Conservation (phyloP, 2,797 vertebrate genomes). For the Pipistrellus pygmaeus region DNA sequence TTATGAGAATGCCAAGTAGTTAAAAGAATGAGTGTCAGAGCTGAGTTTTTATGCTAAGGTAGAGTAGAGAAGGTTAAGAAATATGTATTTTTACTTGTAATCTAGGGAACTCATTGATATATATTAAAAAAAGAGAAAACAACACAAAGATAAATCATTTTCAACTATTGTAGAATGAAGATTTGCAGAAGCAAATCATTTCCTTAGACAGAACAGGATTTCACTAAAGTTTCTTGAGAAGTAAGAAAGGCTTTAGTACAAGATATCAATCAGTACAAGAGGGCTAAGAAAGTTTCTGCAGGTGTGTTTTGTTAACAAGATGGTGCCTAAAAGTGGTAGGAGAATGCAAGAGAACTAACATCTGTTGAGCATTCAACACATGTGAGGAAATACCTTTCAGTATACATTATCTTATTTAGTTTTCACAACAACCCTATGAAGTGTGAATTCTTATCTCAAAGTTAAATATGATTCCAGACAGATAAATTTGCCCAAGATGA, state of each 20-base stretch:
- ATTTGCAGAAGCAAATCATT: background rate
- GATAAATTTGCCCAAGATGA: background rate
- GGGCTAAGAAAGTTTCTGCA: background rate
- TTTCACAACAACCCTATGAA: background rate
- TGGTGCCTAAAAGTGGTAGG: background rate
- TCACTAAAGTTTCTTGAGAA: background rate
- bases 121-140: background rate
- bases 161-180: background rate
- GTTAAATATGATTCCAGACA: background rate
- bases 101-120: background rate
- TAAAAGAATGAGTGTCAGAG: background rate
- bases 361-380: background rate
- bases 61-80: background rate
- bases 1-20: background rate
- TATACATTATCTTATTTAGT: background rate
- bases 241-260: background rate
- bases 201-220: background rate
- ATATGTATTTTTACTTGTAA: constrained; percentile 10
- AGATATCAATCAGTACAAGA: background rate
- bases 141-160: background rate
- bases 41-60: background rate
- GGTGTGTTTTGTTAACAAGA: background rate
- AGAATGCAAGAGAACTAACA: background rate
- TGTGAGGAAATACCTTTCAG: background rate
- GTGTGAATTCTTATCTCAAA: background rate